Conservation (phyloP, 2,888 invertebrate genomes). For the Fissipunctia ypsillon region DNA sequence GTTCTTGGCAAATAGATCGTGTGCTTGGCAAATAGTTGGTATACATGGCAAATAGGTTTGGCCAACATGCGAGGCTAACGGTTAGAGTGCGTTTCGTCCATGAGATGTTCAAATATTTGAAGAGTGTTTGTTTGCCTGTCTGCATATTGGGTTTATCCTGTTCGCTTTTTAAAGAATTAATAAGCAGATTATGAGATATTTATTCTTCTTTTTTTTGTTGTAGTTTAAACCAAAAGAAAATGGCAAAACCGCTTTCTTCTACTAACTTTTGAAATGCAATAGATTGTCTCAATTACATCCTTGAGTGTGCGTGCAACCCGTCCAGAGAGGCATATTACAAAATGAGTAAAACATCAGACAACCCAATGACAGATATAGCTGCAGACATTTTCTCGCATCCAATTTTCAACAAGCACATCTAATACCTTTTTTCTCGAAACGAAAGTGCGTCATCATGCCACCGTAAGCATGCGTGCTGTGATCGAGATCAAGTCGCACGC, state of each 20-base stretch:
- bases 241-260: background rate
- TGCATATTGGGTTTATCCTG: slow-evolving; percentile 64
- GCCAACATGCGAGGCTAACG: slow-evolving; percentile 69
- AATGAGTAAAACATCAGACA: background rate
- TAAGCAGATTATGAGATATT: slow-evolving; percentile 20
- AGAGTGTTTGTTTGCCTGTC: slow-evolving; percentile 32
- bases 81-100: slow-evolving; percentile 56
- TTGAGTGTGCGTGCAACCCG: too few relatives aligned
- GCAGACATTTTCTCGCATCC: slow-evolving; percentile 18
- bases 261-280: background rate
- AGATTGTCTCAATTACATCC: too few relatives aligned
- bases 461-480: slow-evolving; percentile 61
- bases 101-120: slow-evolving; percentile 64
- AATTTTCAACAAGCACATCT: slow-evolving; percentile 52
- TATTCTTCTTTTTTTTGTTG: slow-evolving; percentile 7
- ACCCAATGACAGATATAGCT: slow-evolving; percentile 8
- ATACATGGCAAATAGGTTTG: slow-evolving; percentile 57
- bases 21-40: slow-evolving; percentile 57
- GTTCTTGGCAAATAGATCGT: slow-evolving; percentile 61
- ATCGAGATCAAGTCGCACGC: slow-evolving; percentile 60
- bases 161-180: slow-evolving; percentile 58
- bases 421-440: slow-evolving; percentile 52
- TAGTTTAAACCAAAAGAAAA: slow-evolving; percentile 1
- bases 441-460: slow-evolving; percentile 70
- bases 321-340: slow-evolving; percentile 7